phyloP scores from a whole-genome alignment of 2,113 vertebrate genomes.

The Isurus oxyrinchus region DNA sequence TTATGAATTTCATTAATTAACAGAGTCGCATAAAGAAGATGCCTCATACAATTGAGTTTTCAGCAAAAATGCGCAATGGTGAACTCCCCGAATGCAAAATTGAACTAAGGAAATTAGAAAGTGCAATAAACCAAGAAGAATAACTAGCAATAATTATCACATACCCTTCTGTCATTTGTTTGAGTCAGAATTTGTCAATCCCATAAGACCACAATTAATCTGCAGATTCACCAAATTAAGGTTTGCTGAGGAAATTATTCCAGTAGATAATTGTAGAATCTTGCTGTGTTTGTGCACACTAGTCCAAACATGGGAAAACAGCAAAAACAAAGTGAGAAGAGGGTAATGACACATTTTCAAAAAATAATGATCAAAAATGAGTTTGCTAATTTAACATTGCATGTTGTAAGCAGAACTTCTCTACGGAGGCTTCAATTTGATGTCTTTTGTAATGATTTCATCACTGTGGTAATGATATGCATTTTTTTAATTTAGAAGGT shows the following conservation, averaged over 20 bases:
- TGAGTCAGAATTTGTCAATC: conserved; percentile 9
- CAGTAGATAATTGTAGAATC: not conserved
- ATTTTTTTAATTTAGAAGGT: conserved; percentile 21
- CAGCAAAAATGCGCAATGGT: conserved; percentile 8
- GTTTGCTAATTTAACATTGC: conserved; percentile 21
- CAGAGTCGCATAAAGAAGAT: not conserved
- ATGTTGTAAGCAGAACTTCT: conserved; percentile 24
- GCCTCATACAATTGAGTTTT: conserved; percentile 7
- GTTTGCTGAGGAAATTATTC: conserved; percentile 6
- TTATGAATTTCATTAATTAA: conserved; percentile 38
- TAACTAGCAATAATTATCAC: conserved; percentile 5
- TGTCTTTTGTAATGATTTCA: conserved; percentile 16
- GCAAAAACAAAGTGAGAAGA: not conserved
- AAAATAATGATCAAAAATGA: conserved; percentile 30
- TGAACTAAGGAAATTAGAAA: not conserved
- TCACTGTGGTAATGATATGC: not conserved
- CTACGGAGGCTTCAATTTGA: not conserved
- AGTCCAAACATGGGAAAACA: conserved; percentile 24
- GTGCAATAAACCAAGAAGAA: not conserved
- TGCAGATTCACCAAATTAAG: not conserved
- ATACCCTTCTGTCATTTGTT: not conserved
- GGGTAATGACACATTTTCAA: conserved; percentile 26
- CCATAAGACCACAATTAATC: conserved; percentile 21
- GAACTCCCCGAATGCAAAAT: not conserved
- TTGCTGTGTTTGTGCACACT: not conserved